A percentile compares a stretch with the other conserved stretches of the same genome.
Evolutionary conservation across 1,140 invertebrate species (phyloP).

Genomic region (Drosophila neocordata): DNA sequence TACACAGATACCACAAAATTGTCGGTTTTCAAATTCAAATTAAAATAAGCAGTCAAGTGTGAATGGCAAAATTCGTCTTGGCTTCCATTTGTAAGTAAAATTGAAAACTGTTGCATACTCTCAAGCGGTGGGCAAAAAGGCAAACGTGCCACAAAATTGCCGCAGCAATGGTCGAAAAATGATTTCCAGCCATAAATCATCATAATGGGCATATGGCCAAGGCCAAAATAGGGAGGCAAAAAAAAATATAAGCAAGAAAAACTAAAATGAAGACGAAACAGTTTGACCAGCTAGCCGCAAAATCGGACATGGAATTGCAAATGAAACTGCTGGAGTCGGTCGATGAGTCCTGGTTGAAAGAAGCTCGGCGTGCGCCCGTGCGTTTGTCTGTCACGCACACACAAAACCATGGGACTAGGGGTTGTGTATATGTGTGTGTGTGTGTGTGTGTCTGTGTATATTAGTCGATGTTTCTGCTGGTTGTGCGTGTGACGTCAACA

Average conservation of each 20-base stretch:
- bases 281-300: conserved; percentile 57
- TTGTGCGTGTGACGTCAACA: conserved; percentile 58
- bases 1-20: conserved; percentile 24
- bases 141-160: conserved; percentile 8
- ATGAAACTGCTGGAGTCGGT: background rate
- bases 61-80: conserved; percentile 49
- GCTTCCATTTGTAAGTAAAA: conserved; percentile 36
- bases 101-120: conserved; percentile 72
- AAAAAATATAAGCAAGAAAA: conserved; percentile 10
- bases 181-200: conserved; percentile 78
- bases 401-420: background rate
- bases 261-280: conserved; percentile 73
- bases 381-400: conserved; percentile 61
- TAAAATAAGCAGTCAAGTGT: conserved; percentile 67
- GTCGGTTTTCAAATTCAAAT: conserved; percentile 74
- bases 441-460: background rate
- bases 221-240: conserved; percentile 24
- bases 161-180: conserved; percentile 50
- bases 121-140: conserved; percentile 24
- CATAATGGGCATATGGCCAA: conserved; percentile 57
- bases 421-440: background rate
- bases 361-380: conserved; percentile 39
- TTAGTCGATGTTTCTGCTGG: background rate
- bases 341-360: conserved; percentile 6
- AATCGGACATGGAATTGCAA: conserved; percentile 30